These are phyloP conservation scores for Ammodytes dubius DNA, from an alignment of 2,113 vertebrate species.

Conservation along the genomic window DNA sequence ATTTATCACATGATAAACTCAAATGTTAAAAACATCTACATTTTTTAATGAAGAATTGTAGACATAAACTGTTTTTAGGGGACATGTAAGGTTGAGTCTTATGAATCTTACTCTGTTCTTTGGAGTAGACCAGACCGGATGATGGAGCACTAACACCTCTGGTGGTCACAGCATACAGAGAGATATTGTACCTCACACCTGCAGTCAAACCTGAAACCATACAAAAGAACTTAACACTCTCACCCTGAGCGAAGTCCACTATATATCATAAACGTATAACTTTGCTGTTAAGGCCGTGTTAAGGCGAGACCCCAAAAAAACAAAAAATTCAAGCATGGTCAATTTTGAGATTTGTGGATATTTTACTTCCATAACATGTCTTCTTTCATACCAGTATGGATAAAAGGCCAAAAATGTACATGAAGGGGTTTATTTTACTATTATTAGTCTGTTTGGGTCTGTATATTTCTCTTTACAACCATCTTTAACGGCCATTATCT, in stretches of 20 bases:
- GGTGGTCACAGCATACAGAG: slow-evolving; percentile 77
- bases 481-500: too few relatives aligned
- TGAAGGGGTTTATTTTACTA: too few relatives aligned
- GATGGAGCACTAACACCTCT: slow-evolving; percentile 76
- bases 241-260: neutral
- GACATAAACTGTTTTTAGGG: neutral
- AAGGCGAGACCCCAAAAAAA: neutral
- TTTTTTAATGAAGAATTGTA: neutral
- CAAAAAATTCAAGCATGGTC: too few relatives aligned
- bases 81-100: too few relatives aligned
- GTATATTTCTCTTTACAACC: too few relatives aligned
- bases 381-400: too few relatives aligned
- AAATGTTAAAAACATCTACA: neutral
- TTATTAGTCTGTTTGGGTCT: too few relatives aligned
- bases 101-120: slow-evolving; percentile 75
- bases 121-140: slow-evolving; percentile 70
- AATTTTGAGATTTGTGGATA: too few relatives aligned
- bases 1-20: neutral
- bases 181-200: slow-evolving; percentile 79
- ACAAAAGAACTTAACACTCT: slow-evolving; percentile 8
- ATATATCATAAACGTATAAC: neutral
- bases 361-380: too few relatives aligned
- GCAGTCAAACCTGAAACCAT: slow-evolving; percentile 71
- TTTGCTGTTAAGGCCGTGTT: neutral
- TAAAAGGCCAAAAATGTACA: too few relatives aligned